These are phyloP conservation scores for Eupithecia subumbrata DNA, from an alignment of 2,888 invertebrate species.

Conservation along the genomic window DNA sequence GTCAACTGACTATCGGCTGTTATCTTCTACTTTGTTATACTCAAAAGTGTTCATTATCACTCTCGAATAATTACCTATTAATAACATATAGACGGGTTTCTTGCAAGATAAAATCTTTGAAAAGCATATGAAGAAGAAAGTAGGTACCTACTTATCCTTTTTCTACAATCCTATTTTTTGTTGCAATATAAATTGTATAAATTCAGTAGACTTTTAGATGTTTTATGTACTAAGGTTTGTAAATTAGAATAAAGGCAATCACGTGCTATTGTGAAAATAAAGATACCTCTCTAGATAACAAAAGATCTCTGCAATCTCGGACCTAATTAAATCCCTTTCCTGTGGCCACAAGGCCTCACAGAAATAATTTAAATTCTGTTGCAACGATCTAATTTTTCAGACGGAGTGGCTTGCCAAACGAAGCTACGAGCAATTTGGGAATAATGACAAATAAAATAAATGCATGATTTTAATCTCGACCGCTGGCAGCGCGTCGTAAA, in stretches of 20 bases:
- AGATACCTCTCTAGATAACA: slow-evolving; percentile 6
- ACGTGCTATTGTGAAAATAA: slow-evolving; percentile 13
- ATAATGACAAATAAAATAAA: slow-evolving; percentile 81
- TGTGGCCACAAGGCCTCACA: slow-evolving; percentile 3
- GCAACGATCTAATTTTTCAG: slow-evolving; percentile 41
- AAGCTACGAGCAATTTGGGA: slow-evolving; percentile 60
- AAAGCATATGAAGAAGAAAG: not conserved
- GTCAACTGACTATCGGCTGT: slow-evolving; percentile 5
- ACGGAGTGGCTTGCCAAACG: slow-evolving; percentile 37
- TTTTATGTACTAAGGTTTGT: not conserved
- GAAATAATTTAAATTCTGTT: slow-evolving; percentile 24
- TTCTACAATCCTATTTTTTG: no score
- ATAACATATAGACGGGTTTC: not conserved
- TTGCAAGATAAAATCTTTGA: not conserved
- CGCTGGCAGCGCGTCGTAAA: slow-evolving; percentile 75
- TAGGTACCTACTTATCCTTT: not conserved
- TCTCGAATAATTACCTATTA: not conserved
- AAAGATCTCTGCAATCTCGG: slow-evolving; percentile 2
- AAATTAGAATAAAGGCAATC: not conserved
- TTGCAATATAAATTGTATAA: no score
- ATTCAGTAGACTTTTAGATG: no score
- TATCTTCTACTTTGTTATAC: not conserved
- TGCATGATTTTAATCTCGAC: slow-evolving; percentile 80
- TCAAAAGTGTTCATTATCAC: not conserved
- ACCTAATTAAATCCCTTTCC: slow-evolving; percentile 9